Base-by-base conservation (phyloP, 2,113 vertebrate genomes). In the Choloepus hoffmanni region DNA sequence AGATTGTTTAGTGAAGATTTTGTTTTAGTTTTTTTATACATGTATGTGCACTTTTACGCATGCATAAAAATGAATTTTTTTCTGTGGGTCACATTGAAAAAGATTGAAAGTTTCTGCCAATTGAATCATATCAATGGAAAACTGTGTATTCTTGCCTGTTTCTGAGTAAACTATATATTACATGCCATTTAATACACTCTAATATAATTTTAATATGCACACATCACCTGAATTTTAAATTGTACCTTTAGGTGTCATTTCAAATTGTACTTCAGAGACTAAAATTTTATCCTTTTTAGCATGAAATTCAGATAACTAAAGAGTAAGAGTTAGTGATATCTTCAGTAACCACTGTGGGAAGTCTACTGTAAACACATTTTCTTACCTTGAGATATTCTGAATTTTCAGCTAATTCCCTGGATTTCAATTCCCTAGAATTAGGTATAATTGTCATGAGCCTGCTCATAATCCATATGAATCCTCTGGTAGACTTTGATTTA, bases 351-450 rank as follows among this genome's bases (percentile, higher is more conserved):
- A 83, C 79, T 85, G 81, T 26, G 91, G 73, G 26, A 97, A 92
- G 45, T 62, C 89, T 87, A 94, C 65, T 93, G 79, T 95, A 96
- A 92, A 97, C 85, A 94, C 26, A 67, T 13, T 90, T 83, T 84
- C 81, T 74, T 92, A 95, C 45, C 40, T 96, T 82, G 85, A 94
- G 92, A 92, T 28, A 95, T 5, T 40, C 33, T 97, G 96, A 98
- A 97, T 85, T 97, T 98, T 96, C 93, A 96, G 62, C 86, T 96
- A 95, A 97, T 98, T 98, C 95, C 93, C 87, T 85, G 94, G 94
- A 97, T 98, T 98, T 98, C 96, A 98, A 98, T 98, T 98, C 98
- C 98, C 96, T 97, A 97, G 97, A 97, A 97, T 98, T 98, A 97
- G 81, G 50, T 96, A 63, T 97, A 98, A 98, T 98, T 98, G 97